These are phyloP conservation scores for Myrmecophaga tridactyla DNA, from an alignment of 2,113 vertebrate species.

Conservation along the genomic window DNA sequence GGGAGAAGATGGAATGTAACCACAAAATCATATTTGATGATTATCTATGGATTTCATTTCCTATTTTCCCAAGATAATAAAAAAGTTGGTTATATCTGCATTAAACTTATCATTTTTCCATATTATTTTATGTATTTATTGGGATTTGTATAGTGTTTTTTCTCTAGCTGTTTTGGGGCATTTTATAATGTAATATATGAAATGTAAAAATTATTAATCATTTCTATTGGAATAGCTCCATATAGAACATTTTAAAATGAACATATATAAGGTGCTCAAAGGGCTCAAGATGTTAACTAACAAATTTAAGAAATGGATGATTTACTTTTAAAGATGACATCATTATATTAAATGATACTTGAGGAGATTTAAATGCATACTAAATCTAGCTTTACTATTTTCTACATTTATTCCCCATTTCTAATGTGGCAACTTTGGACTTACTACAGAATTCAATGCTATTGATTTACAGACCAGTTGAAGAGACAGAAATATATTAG, in stretches of 20 bases:
- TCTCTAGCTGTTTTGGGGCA: background rate
- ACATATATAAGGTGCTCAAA: background rate
- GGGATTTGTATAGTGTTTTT: background rate
- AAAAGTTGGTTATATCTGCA: background rate
- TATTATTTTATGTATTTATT: background rate
- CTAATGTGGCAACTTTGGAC: background rate
- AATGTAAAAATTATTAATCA: background rate
- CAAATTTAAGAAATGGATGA: background rate
- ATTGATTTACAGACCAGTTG: background rate
- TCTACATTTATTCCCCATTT: background rate
- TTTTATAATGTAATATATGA: background rate
- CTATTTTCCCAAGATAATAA: background rate
- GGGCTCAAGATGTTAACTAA: background rate
- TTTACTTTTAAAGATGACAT: background rate
- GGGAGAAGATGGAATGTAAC: background rate
- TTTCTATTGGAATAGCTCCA: background rate
- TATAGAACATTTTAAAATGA: background rate
- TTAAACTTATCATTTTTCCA: background rate
- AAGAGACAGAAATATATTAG: background rate
- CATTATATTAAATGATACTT: background rate
- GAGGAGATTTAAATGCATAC: background rate
- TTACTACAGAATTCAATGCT: slow-evolving; percentile 7
- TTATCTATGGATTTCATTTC: slow-evolving; percentile 27
- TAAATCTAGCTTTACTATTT: background rate
- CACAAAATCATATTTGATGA: background rate